Conservation (phyloP, 37 sponge, comb jelly and placozoan species). For the Geodia barretti region DNA sequence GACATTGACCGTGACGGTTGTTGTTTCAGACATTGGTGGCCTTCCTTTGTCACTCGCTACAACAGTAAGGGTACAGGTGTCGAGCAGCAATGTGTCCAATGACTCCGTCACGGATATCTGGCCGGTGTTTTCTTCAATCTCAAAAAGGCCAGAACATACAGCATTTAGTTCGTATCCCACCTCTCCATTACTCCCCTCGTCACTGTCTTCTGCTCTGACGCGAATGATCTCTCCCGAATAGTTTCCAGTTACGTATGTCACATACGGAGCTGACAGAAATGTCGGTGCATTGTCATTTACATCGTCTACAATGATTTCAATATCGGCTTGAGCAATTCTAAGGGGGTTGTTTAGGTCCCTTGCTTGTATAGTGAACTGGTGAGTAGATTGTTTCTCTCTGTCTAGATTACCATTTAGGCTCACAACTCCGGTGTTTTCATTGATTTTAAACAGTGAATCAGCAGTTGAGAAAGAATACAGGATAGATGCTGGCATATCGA, state of each 20-base stretch:
- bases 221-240: constrained; percentile 2
- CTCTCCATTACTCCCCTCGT: constrained; percentile 26
- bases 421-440: constrained; percentile 20
- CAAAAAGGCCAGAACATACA: constrained; percentile 35
- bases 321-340: constrained; percentile 37
- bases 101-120: constrained; percentile 10
- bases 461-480: constrained; percentile 19
- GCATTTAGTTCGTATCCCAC: constrained; percentile 30
- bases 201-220: constrained; percentile 49
- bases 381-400: constrained; percentile 28
- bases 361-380: constrained; percentile 52
- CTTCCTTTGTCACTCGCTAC: constrained; percentile 50
- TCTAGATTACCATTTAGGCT: constrained; percentile 12
- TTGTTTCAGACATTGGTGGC: constrained; percentile 25
- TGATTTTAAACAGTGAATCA: constrained; percentile 28
- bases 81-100: constrained; percentile 7
- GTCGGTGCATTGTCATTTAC: constrained; percentile 70
- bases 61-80: constrained; percentile 18
- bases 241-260: constrained; percentile 1
- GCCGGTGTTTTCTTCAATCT: constrained; percentile 49
- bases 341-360: constrained; percentile 14
- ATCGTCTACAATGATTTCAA: constrained; percentile 39
- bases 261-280: constrained; percentile 22
- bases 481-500: constrained; percentile 23
- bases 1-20: constrained; percentile 33